Evolutionary conservation across 2,113 vertebrate genomes (phyloP).

Genomic region (Canis aureus): DNA sequence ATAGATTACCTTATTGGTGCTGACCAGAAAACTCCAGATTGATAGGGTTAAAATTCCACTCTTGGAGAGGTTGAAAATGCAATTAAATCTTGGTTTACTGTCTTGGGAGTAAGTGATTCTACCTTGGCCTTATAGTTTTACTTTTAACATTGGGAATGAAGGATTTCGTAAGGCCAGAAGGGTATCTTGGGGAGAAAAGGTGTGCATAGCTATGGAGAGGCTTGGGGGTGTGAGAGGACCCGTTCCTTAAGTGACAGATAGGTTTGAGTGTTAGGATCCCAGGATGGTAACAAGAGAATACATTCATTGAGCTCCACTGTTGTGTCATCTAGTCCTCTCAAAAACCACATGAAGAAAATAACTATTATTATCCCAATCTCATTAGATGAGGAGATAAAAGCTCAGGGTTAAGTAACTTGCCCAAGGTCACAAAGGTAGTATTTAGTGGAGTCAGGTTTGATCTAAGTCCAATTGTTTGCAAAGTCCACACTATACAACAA

Average conservation of each 20-base stretch:
- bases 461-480: neutral
- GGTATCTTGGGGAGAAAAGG: neutral
- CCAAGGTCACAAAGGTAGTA: neutral
- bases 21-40: neutral
- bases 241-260: neutral
- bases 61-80: neutral
- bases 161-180: neutral
- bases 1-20: neutral
- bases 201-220: neutral
- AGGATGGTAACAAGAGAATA: neutral
- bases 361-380: neutral
- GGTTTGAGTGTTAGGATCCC: neutral
- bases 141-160: neutral
- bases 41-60: neutral
- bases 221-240: neutral
- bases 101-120: neutral
- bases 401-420: conserved; percentile 9
- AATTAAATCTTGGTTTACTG: neutral
- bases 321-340: neutral
- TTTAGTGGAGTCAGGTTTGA: conserved; percentile 34
- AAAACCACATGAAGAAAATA: neutral
- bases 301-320: neutral
- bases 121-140: neutral
- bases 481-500: neutral
- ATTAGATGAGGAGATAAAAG: conserved; percentile 39